A percentile compares a stretch with the other conserved stretches of the same genome.
Evolutionary conservation across 1,140 invertebrate genomes (phyloP).

Genomic region (Magallana angulata): DNA sequence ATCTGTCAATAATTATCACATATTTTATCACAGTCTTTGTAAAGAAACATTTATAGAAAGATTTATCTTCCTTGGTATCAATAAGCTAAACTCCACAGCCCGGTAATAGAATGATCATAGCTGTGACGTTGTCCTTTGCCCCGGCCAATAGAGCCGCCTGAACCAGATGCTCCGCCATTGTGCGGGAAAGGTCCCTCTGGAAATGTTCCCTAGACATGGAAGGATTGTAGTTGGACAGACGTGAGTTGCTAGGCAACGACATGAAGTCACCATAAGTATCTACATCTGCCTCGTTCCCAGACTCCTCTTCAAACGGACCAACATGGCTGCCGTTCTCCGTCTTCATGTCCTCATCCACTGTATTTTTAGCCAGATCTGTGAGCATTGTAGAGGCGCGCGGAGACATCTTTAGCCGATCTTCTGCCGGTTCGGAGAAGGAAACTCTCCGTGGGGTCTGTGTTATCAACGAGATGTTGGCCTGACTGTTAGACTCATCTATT

Average conservation of each 20-base stretch:
- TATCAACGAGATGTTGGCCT: slow-evolving; percentile 30
- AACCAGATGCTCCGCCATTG: slow-evolving; percentile 75
- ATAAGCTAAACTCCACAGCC: slow-evolving; percentile 71
- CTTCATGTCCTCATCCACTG: slow-evolving; percentile 61
- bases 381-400: slow-evolving; percentile 35
- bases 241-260: slow-evolving; percentile 63
- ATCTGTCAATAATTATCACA: no score
- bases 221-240: slow-evolving; percentile 60
- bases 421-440: slow-evolving; percentile 43
- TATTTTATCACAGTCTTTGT: no score
- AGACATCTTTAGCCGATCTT: slow-evolving; percentile 10
- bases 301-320: slow-evolving; percentile 60
- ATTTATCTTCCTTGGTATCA: no score
- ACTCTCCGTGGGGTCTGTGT: slow-evolving; percentile 50
- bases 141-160: slow-evolving; percentile 76
- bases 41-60: no score
- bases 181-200: slow-evolving; percentile 69
- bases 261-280: slow-evolving; percentile 67
- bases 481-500: slow-evolving; percentile 56
- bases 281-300: slow-evolving; percentile 69
- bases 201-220: slow-evolving; percentile 62
- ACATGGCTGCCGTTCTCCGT: slow-evolving; percentile 68
- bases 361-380: slow-evolving; percentile 4
- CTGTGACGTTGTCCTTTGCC: slow-evolving; percentile 75
- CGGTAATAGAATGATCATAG: slow-evolving; percentile 73